These are phyloP conservation scores for Corapipo altera DNA, from an alignment of 2,113 vertebrate genomes.

Conservation along the genomic window DNA sequence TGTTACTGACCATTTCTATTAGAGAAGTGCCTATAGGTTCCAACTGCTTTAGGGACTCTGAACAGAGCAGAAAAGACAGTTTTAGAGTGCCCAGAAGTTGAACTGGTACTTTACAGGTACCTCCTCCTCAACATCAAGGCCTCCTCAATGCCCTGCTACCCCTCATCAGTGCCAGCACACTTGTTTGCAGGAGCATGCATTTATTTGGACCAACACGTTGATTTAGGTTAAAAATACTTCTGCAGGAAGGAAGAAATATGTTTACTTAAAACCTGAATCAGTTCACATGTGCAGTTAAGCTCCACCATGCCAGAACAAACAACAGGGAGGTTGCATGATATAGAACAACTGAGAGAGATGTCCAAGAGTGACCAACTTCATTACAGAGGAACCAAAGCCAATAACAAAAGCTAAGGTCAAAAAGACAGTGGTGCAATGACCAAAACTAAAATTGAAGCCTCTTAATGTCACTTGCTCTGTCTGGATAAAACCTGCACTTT, in stretches of 20 bases:
- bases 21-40: background rate
- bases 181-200: background rate
- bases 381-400: background rate
- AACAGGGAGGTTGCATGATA: background rate
- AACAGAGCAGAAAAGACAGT: background rate
- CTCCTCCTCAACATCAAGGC: background rate
- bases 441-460: background rate
- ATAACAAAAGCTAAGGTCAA: background rate
- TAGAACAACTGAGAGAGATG: background rate
- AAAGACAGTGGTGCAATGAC: background rate
- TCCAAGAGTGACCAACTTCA: background rate
- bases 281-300: background rate
- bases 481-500: background rate
- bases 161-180: background rate
- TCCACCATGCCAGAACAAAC: background rate
- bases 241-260: rapidly evolving
- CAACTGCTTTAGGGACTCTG: background rate
- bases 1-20: background rate
- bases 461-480: too few species aligned
- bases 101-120: background rate
- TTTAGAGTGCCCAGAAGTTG: background rate
- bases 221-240: background rate
- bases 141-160: background rate
- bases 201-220: background rate
- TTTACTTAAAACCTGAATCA: background rate